phyloP scores from a whole-genome alignment of 2,888 invertebrate species.

The Drosophila maculinotata region DNA sequence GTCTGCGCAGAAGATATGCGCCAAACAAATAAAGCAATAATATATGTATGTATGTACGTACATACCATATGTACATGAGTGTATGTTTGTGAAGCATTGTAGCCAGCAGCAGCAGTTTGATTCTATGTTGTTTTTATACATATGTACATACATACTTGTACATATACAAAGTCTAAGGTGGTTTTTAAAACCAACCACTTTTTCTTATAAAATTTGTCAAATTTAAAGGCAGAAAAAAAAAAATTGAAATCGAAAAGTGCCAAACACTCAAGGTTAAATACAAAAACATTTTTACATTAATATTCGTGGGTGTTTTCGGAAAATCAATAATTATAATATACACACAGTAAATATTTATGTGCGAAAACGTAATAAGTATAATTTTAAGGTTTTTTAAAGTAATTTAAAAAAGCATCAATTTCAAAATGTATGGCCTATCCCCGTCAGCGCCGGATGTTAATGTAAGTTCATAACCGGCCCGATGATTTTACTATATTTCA shows the following conservation, averaged over 20 bases:
- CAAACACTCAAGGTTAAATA: slow-evolving; percentile 42
- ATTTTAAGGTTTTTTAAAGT: slow-evolving; percentile 20
- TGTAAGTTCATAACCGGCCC: slow-evolving; percentile 56
- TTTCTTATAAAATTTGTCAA: slow-evolving; percentile 17
- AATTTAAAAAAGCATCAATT: slow-evolving; percentile 11
- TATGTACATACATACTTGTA: slow-evolving; percentile 48
- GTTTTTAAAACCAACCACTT: slow-evolving; percentile 25
- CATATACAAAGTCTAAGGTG: slow-evolving; percentile 31
- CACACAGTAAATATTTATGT: slow-evolving; percentile 44
- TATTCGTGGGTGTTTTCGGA: slow-evolving; percentile 26
- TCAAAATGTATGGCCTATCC: slow-evolving; percentile 65
- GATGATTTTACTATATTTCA: not conserved
- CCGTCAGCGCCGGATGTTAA: slow-evolving; percentile 61
- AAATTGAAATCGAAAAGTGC: slow-evolving; percentile 46
- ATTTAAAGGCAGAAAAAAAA: slow-evolving; percentile 30
- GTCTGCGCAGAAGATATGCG: slow-evolving; percentile 55
- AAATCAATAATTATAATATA: slow-evolving; percentile 41
- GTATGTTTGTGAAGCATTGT: slow-evolving; percentile 29
- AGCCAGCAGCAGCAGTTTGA: slow-evolving; percentile 36
- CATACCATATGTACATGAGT: slow-evolving; percentile 28
- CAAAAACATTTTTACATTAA: slow-evolving; percentile 17
- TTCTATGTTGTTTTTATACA: slow-evolving; percentile 34
- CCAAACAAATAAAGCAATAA: slow-evolving; percentile 45
- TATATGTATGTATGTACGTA: slow-evolving; percentile 32
- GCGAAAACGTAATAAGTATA: slow-evolving; percentile 18